These are phyloP conservation scores for Hippolais icterina DNA, from an alignment of 2,113 vertebrate species.

Conservation along the genomic window DNA sequence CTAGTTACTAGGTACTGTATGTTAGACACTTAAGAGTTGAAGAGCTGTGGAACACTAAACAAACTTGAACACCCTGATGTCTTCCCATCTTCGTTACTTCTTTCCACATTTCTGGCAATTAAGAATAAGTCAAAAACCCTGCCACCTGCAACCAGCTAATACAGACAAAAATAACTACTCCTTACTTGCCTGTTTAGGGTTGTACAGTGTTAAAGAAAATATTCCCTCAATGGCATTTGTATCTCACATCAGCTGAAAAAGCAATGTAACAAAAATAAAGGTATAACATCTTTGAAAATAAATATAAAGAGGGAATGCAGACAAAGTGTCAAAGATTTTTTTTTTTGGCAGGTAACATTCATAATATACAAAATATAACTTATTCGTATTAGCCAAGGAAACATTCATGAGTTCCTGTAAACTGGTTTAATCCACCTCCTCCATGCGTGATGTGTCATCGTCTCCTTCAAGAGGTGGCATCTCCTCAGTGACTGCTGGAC, in stretches of 20 bases:
- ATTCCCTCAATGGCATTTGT: conserved; percentile 71
- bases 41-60: conserved; percentile 48
- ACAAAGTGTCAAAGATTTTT: conserved; percentile 52
- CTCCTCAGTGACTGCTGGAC: conserved; percentile 83
- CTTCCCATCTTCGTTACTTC: background rate
- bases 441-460: conserved; percentile 94
- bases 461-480: conserved; percentile 96
- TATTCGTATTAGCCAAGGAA: conserved; percentile 56
- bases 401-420: conserved; percentile 54
- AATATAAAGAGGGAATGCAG: conserved; percentile 71
- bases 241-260: conserved; percentile 69
- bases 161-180: conserved; percentile 51
- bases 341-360: conserved; percentile 69
- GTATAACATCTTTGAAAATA: conserved; percentile 75
- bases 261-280: conserved; percentile 80
- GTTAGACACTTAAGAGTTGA: conserved; percentile 14
- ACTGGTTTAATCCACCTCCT: conserved; percentile 89
- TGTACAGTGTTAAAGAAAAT: conserved; percentile 70
- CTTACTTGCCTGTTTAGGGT: conserved; percentile 56
- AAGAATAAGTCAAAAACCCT: conserved; percentile 65
- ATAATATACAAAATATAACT: conserved; percentile 69
- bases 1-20: conserved; percentile 69
- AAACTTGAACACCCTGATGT: conserved; percentile 41
- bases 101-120: conserved; percentile 43
- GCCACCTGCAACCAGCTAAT: conserved; percentile 64